Base-by-base conservation (phyloP, 2,888 invertebrate genomes). In the Volucella inflata region DNA sequence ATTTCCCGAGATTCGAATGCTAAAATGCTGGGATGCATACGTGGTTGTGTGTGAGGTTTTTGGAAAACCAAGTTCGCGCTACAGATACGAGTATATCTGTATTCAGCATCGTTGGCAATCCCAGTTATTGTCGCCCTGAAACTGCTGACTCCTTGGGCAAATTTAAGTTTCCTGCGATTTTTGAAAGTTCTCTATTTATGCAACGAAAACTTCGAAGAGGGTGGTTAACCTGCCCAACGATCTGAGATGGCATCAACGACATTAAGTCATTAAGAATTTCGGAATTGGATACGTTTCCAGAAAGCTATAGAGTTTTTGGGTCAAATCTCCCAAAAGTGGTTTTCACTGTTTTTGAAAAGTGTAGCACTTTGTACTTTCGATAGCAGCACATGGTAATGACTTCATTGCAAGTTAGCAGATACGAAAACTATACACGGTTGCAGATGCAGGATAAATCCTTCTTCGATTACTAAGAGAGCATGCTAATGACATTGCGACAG, bases 261-360 rank as follows among this genome's bases (percentile, higher is more conserved):
- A 74, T 78, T 81, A 75, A 75, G 75, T 81, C 81, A 75, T 81
- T 78, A 83, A 68, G 72, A 72, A 62, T 48, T 64, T 68, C 30
- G 50, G 44, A 78, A 62, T 74, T 71, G 72, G 62, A 83, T 78
- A 70, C 50, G 46, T 50, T 50, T 14, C 21, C 8, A 40, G 8
- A 60, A 57, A 16, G 48, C 10, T 40, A 14, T 64, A 12, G 40
- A 46, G 53, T 16, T 68, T 44, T n/a, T 50, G 17, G 59, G 40
- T 12, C 44, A 42, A 71, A 44, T 42, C 21, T 48, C 48, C 14
- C 62, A 70, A 64, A 51, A 76, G 48, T 71, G 65, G 51, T 67
- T 82, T 78, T 71, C 16, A 44, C 57, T 76, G 55, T 62, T 70
- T 48, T 8, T 30, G n/a, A 48, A 8, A 67, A 42, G 4, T 48